Percentiles rank a stretch among this genome's conserved stretches.
Conservation (phyloP, 2,113 vertebrate species). For the Phrynosoma platyrhinos region DNA sequence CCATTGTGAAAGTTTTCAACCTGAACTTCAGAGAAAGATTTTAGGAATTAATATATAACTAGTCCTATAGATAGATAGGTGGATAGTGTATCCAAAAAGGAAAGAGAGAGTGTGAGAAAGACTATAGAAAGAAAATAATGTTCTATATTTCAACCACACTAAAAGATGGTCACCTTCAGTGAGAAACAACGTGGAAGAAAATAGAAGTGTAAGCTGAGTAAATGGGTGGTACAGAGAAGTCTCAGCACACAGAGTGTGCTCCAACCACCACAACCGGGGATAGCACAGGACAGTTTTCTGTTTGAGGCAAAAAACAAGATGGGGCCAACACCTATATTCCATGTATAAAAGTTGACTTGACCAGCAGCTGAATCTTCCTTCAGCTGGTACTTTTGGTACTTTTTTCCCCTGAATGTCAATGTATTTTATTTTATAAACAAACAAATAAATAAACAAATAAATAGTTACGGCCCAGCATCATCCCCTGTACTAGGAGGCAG, state of each 20-base stretch:
- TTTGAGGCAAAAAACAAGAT: too few relatives aligned
- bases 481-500: too few relatives aligned
- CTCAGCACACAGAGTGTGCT: background rate
- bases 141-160: background rate
- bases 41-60: background rate
- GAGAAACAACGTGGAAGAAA: background rate
- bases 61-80: too few relatives aligned
- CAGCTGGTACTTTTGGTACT: too few relatives aligned
- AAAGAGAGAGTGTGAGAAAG: background rate
- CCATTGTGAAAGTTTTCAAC: background rate
- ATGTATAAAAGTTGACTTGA: background rate
- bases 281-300: too few relatives aligned
- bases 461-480: too few relatives aligned
- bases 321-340: background rate
- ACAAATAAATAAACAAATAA: too few relatives aligned
- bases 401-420: too few relatives aligned
- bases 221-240: background rate
- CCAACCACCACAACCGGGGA: too few relatives aligned
- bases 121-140: too few relatives aligned
- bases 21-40: background rate
- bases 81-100: accelerated
- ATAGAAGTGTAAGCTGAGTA: background rate
- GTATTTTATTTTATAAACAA: too few relatives aligned
- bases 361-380: too few relatives aligned
- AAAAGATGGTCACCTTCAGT: background rate